These are phyloP conservation scores for Brachionus koreanus DNA, from an alignment of 1,140 invertebrate species.

Conservation along the genomic window DNA sequence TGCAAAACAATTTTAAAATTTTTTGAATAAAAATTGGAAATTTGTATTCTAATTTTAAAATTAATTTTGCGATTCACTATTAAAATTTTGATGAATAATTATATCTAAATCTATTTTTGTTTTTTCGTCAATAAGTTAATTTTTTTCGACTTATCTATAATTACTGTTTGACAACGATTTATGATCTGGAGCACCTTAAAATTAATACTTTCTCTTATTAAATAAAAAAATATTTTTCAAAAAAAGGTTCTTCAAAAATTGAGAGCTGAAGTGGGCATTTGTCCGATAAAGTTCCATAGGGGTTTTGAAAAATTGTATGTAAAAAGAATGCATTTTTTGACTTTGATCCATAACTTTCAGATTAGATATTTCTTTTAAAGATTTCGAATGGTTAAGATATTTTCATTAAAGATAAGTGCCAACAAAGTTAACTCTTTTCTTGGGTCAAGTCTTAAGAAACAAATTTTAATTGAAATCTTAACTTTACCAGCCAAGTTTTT, in stretches of 20 bases:
- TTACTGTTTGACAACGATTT: neutral
- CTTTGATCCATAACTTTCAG: neutral
- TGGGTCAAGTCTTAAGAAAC: neutral
- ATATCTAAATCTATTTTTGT: too few species aligned
- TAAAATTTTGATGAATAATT: too few species aligned
- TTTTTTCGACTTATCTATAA: neutral
- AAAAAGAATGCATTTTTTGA: neutral
- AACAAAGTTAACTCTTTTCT: neutral
- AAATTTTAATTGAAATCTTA: neutral
- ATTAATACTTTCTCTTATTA: neutral
- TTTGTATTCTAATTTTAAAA: too few species aligned
- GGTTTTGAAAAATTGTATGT: neutral
- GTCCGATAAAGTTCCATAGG: neutral
- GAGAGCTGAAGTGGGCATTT: neutral
- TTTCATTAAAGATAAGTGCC: neutral
- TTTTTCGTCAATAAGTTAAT: neutral
- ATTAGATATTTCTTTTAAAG: neutral
- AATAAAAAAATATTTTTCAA: neutral
- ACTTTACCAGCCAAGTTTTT: neutral
- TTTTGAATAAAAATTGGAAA: neutral
- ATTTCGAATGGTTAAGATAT: neutral
- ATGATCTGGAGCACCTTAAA: neutral
- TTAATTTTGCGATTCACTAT: too few species aligned
- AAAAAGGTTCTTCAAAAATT: neutral
- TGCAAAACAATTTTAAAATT: neutral